Evolutionary conservation across 2,797 vertebrate genomes (phyloP).

Genomic region (Macropus fuliginosus): DNA sequence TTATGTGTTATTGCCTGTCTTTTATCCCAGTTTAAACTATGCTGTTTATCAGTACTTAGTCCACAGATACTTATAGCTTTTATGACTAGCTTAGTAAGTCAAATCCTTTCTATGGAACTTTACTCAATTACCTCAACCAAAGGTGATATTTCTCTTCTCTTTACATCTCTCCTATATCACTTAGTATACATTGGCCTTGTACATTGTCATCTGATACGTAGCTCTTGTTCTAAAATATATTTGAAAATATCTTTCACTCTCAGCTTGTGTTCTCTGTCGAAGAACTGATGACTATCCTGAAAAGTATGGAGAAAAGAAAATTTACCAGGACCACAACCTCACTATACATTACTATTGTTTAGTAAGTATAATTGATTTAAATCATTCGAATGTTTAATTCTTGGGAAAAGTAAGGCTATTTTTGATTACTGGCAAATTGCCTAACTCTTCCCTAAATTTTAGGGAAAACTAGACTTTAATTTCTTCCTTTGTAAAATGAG

Average conservation of each 20-base stretch:
- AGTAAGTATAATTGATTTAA: constrained; percentile 86
- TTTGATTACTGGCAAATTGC: constrained; percentile 46
- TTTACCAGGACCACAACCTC: constrained; percentile 87
- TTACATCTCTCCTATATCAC: background rate
- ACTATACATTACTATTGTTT: constrained; percentile 96
- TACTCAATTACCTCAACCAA: background rate
- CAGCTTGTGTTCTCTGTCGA: constrained; percentile 93
- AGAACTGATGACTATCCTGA: constrained; percentile 90
- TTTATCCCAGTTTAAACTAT: background rate
- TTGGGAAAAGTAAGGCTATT: constrained; percentile 53
- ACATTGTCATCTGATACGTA: background rate
- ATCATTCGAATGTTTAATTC: constrained; percentile 24
- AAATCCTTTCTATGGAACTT: background rate
- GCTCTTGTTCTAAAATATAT: background rate
- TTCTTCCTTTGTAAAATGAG: constrained; percentile 26
- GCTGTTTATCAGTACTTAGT: background rate
- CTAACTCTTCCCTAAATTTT: constrained; percentile 12
- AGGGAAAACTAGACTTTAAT: constrained; percentile 28
- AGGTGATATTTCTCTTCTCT: background rate
- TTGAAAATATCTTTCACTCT: constrained; percentile 53
- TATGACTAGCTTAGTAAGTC: background rate
- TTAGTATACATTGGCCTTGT: background rate
- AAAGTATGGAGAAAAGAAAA: constrained; percentile 94
- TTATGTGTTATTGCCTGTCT: background rate
- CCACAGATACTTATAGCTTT: background rate